Conservation (phyloP, 2,113 vertebrate species). For the Apistogramma diplotaenia region DNA sequence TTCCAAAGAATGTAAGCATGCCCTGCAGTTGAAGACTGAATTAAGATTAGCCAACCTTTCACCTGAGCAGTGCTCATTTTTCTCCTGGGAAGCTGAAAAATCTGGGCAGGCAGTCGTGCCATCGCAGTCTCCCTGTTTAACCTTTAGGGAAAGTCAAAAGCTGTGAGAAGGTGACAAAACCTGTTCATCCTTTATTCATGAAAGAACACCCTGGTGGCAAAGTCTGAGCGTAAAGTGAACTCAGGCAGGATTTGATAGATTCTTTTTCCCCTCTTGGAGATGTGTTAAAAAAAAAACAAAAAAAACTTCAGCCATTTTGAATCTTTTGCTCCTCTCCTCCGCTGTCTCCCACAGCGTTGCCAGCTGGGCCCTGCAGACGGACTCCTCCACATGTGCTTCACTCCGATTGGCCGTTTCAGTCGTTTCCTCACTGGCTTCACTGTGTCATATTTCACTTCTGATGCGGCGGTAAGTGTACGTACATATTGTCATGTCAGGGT, state of each 20-base stretch:
- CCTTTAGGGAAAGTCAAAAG: background rate
- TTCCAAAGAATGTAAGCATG: background rate
- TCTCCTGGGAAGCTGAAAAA: background rate
- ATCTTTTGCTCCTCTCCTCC: conserved; percentile 9
- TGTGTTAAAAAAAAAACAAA: background rate
- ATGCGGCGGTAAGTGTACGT: conserved; percentile 22
- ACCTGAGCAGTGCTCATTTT: background rate
- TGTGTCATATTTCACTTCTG: conserved; percentile 47
- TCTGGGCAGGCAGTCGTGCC: background rate
- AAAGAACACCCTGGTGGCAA: background rate
- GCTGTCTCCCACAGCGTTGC: conserved; percentile 22
- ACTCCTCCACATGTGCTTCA: conserved; percentile 57
- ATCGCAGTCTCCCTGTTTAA: background rate
- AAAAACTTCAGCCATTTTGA: conserved; percentile 45
- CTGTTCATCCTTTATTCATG: background rate
- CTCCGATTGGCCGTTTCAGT: conserved; percentile 39
- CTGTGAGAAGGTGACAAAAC: background rate
- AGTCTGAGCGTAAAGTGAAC: background rate
- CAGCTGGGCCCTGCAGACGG: conserved; percentile 44
- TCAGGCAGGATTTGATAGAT: background rate
- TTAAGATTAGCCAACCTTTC: background rate
- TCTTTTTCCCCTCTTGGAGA: background rate
- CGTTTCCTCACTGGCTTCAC: conserved; percentile 23
- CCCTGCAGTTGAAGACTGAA: background rate
- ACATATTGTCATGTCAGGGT: conserved; percentile 1